phyloP scores from a whole-genome alignment of 2,113 vertebrate species.

The Poeciliopsis turrubarensis region DNA sequence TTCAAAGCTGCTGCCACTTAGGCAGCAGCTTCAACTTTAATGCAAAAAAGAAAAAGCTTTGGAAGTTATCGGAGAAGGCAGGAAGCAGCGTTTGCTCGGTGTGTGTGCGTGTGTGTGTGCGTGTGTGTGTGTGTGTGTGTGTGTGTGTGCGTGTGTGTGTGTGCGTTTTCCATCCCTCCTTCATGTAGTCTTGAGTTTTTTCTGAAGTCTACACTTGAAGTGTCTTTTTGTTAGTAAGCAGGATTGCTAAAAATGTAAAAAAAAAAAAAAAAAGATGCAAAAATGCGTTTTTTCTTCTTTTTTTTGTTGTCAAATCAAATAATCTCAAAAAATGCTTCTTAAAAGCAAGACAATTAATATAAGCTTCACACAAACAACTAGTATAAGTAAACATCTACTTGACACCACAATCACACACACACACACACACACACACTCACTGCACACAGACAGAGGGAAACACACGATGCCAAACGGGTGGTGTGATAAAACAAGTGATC shows the following conservation, averaged over 20 bases:
- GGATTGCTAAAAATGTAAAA: not conserved
- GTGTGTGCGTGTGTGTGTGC: not conserved
- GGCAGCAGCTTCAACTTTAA: conserved; percentile 12
- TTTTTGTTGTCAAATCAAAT: too few species aligned
- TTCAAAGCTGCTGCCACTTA: conserved; percentile 39
- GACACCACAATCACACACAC: not conserved
- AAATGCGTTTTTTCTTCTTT: too few species aligned
- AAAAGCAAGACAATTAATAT: not conserved
- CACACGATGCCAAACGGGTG: conserved; percentile 45
- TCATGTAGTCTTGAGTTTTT: conserved; percentile 27
- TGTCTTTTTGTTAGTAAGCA: conserved; percentile 54
- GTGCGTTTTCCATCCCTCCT: not conserved
- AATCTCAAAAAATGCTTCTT: too few species aligned
- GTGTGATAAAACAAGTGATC: conserved; percentile 42
- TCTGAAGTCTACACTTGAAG: conserved; percentile 39
- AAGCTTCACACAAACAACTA: not conserved
- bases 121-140: too few species aligned
- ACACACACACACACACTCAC: conserved; percentile 2
- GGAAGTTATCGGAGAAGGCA: conserved; percentile 15
- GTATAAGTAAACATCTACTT: not conserved
- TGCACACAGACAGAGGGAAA: conserved; percentile 10
- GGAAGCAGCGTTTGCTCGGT: not conserved
- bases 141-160: not conserved
- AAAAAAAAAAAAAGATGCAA: not conserved
- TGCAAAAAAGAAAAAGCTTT: conserved; percentile 32